Percentiles rank a stretch among this genome's conserved stretches.
phyloP scores from a whole-genome alignment of 2,797 vertebrate species.

The Phalanger gymnotis region DNA sequence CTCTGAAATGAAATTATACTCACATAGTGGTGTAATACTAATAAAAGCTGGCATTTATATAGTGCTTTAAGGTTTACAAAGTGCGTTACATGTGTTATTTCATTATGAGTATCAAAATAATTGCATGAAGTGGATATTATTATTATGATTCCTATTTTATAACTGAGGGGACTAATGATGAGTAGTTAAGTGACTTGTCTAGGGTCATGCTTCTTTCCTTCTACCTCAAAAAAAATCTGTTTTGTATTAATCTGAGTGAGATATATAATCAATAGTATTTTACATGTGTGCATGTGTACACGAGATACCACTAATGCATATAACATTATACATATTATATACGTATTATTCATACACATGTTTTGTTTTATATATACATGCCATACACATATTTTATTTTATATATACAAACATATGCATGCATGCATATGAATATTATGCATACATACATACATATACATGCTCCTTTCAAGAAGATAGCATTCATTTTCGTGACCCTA shows the following conservation, averaged over 20 bases:
- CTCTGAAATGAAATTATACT: no score
- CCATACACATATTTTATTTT: neutral
- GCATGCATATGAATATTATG: neutral
- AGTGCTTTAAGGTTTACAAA: no score
- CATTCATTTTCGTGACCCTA: slow-evolving; percentile 10
- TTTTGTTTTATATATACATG: neutral
- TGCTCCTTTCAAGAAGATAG: slow-evolving; percentile 20
- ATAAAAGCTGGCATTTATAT: no score
- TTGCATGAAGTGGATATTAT: no score
- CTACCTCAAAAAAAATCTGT: neutral
- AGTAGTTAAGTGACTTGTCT: neutral
- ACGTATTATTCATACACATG: neutral
- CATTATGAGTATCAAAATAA: no score
- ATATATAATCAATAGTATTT: neutral
- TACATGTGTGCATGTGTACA: neutral
- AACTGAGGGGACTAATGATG: no score
- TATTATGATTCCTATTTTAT: no score
- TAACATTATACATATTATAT: neutral
- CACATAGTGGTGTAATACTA: no score
- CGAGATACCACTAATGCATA: neutral
- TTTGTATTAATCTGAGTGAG: neutral
- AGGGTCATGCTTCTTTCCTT: neutral
- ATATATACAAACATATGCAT: neutral
- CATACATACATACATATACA: neutral
- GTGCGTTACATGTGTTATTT: no score